Base-by-base conservation (phyloP, 1,140 invertebrate species). In the Adoxophyes honmai region DNA sequence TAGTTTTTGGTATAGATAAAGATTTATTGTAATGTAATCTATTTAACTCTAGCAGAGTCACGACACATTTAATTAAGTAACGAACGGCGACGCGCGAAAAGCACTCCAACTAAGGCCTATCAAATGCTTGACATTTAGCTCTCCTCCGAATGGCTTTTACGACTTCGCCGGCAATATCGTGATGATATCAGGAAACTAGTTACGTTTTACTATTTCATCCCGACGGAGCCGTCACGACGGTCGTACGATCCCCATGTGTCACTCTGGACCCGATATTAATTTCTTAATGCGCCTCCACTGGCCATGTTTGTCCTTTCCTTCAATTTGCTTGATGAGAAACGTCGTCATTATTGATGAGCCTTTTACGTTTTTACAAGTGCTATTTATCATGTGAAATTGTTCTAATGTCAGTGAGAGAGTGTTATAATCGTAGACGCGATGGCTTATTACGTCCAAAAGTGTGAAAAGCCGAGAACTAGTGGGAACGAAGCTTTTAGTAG, bases 191-290 rank as follows among this genome's bases (percentile, higher is more conserved):
- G 21, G 21, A 28, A 3, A 28, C 21, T 28, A 28, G 21, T 28
- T 28, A 28, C 21, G 21, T 28, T 28, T 28, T 28, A 36, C 8
- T 48, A 48, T 48, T 48, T 48, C 18, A 48, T 48, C 42, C 28
- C 37, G 16, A 28, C 21, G 21, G 21, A 6, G 16, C 42, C 42
- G 55, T 14, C 55, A 34, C 15, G 33, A 11, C 14, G 36, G 39
- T 35, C 60, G 55, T 58, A 35, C 52, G n/a, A 44, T 59, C 65
- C 58, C 58, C 61, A 62, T 66, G 57, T 68, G 60, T 66, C 72
- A 71, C 66, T 35, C n/a, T 59, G 15, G 53, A 51, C 61, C 61
- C 59, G 65, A 75, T 77, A 80, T 75, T 80, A 72, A 80, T 80
- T 73, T 70, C 69, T 73, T 73, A 75, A 74, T 70, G 21, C 21